Percentiles rank a stretch among this genome's conserved stretches.
Evolutionary conservation across 64 coral and sea anemone genomes (phyloP).

Genomic region (Anthopleura sola): DNA sequence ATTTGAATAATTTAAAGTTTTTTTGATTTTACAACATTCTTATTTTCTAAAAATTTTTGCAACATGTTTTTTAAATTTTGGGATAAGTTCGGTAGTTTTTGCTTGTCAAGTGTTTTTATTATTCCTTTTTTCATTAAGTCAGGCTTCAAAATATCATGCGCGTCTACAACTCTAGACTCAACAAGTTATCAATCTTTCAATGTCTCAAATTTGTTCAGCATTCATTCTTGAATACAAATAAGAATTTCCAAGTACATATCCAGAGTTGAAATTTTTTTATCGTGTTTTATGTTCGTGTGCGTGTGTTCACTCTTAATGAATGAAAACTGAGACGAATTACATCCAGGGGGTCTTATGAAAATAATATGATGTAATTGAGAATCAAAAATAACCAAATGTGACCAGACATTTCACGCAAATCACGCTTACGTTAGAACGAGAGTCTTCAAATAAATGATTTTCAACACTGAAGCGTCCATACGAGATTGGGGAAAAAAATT

Average conservation of each 20-base stretch:
- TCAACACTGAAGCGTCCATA: too few species aligned
- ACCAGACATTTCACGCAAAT: not conserved
- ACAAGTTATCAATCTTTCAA: not conserved
- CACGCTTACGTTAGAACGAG: not conserved
- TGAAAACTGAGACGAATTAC: not conserved
- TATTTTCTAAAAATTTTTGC: not conserved
- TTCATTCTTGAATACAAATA: too few species aligned
- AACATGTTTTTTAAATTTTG: too few species aligned
- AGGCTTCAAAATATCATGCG: not conserved
- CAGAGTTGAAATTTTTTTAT: too few species aligned
- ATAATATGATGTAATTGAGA: not conserved
- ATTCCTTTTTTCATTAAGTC: not conserved
- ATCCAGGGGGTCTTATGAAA: not conserved
- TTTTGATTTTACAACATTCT: not conserved
- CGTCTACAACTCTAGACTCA: too few species aligned
- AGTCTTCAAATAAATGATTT: too few species aligned
- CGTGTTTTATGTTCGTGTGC: too few species aligned
- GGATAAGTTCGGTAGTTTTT: not conserved
- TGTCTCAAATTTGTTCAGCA: too few species aligned
- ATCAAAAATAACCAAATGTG: not conserved
- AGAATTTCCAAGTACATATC: not conserved
- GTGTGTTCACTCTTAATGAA: too few species aligned
- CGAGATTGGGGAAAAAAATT: too few species aligned
- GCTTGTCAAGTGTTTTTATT: not conserved
- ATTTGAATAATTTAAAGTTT: not conserved